Evolutionary conservation across 2,888 invertebrate genomes (phyloP), one percentile per base, ranked within the genome.

Genomic region (Theretra japonica): DNA sequence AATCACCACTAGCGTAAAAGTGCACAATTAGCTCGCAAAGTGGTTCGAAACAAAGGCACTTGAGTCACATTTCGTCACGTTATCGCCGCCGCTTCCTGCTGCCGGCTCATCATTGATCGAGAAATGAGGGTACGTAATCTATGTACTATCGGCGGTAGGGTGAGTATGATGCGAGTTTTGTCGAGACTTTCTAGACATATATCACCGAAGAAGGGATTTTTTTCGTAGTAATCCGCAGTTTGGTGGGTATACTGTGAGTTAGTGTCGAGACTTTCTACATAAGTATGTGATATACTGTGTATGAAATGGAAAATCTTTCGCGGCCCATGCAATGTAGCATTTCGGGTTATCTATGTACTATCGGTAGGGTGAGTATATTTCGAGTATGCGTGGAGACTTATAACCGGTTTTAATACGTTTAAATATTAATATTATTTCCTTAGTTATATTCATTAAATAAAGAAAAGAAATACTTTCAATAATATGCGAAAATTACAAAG

Each of bases 41-140:
- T 48, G 60, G 68, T 48, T 60, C 60, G 41, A 69, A 72, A 71
- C 70, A 80, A 79, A 78, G 73, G 76, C 74, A 80, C 76, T 80
- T 88, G 87, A 88, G 81, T 89, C 89, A 87, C 76, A 77, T 77
- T 76, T 78, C 79, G 77, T 77, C 74, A 72, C 76, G 81, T 82
- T 89, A 88, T 89, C 86, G 80, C 78, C 71, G 19, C 69, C 75
- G 77, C 82, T 88, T 89, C 88, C 88, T 86, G 82, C 74, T 79
- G 80, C 76, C 76, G 73, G 75, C 77, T 76, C 76, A 85, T 83
- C 84, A 80, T 83, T 84, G 83, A 86, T 87, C 81, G 80, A 83
- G 86, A 85, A 87, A 87, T 87, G 87, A 83, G 87, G 86, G 83
- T 86, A 84, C 82, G 77, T 80, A 80, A 79, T 79, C 79, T 80